These are phyloP conservation scores for Phragmatobia fuliginosa DNA, from an alignment of 2,888 invertebrate species.

Conservation along the genomic window DNA sequence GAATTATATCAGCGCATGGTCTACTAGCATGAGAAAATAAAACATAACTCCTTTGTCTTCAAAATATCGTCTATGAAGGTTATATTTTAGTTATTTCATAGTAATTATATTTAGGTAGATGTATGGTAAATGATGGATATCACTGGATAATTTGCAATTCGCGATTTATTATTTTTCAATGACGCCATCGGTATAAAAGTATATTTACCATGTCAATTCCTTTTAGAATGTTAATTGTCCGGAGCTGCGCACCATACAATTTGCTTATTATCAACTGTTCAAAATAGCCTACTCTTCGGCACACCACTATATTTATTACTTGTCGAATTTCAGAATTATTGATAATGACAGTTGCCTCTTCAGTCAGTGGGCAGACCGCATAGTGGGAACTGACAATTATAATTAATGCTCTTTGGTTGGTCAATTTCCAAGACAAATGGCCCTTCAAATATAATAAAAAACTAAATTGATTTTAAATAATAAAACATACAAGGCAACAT, in stretches of 20 bases:
- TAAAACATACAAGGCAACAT: too few relatives aligned
- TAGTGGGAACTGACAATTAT: background rate
- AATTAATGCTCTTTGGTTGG: background rate
- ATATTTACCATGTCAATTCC: constrained; percentile 43
- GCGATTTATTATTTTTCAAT: constrained; percentile 5
- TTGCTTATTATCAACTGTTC: constrained; percentile 35
- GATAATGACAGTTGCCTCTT: constrained; percentile 18
- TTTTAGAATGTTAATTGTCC: constrained; percentile 16
- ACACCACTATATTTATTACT: constrained; percentile 34
- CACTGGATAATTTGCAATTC: constrained; percentile 25
- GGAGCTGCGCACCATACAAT: constrained; percentile 34
- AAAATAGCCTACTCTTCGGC: constrained; percentile 28
- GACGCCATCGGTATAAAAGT: background rate
- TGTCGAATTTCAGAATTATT: constrained; percentile 17
- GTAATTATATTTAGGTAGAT: background rate
- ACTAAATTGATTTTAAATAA: too few relatives aligned
- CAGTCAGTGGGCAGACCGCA: background rate
- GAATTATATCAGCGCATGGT: constrained; percentile 5
- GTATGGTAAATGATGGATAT: constrained; percentile 4
- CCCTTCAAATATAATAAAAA: too few relatives aligned
- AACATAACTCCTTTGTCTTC: background rate
- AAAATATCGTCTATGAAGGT: background rate
- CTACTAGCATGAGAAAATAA: background rate
- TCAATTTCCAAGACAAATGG: background rate
- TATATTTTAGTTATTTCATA: background rate